Conservation (phyloP, 2,888 invertebrate species). For the Plebejus melissa region DNA sequence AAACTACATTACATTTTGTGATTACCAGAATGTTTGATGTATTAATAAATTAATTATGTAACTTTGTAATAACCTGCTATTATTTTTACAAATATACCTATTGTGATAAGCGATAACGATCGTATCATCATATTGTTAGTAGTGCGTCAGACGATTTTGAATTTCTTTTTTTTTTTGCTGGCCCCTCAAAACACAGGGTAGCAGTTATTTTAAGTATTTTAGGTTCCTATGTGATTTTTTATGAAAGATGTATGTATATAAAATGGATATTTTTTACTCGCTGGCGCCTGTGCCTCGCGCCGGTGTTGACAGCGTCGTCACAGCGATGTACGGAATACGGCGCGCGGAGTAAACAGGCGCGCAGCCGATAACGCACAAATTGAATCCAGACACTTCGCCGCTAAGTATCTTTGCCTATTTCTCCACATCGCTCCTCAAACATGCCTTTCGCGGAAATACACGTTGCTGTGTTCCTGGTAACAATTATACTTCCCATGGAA, state of each 20-base stretch:
- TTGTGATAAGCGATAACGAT: no score
- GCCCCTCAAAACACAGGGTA: no score
- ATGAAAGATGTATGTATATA: no score
- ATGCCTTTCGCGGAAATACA: neutral
- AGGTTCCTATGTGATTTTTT: no score
- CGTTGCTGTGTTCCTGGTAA: neutral
- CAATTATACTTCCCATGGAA: neutral
- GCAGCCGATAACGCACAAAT: conserved; percentile 26
- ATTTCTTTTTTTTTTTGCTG: no score
- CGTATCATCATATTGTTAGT: no score
- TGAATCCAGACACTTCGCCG: conserved; percentile 27
- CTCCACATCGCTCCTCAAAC: neutral
- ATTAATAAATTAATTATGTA: neutral
- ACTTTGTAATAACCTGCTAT: neutral
- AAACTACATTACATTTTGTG: neutral
- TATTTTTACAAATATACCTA: neutral
- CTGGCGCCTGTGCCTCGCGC: neutral
- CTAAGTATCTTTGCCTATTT: conserved; percentile 16
- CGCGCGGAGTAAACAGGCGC: conserved; percentile 28
- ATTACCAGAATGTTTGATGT: neutral
- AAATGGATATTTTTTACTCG: neutral
- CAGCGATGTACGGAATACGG: conserved; percentile 26
- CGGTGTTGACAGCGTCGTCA: conserved; percentile 22
- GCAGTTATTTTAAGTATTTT: no score
- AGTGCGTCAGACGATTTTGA: no score